Evolutionary conservation across 2,888 invertebrate species (phyloP).

Genomic region (Subacronicta megacephala): DNA sequence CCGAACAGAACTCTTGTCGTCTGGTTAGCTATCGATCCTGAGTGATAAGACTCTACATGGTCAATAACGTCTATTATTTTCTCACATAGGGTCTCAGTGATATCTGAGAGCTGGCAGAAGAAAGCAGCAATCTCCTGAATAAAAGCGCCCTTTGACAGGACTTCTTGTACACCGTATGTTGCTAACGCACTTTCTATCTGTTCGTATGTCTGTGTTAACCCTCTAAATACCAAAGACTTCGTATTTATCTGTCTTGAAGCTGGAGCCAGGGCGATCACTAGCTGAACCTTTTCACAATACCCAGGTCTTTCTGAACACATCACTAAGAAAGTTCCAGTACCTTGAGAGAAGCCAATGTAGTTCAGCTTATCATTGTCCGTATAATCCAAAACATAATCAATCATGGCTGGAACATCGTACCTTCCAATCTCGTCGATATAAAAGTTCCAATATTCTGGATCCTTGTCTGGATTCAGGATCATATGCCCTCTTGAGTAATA

Average conservation of each 20-base stretch:
- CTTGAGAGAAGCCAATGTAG: slow-evolving; percentile 54
- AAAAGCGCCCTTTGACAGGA: slow-evolving; percentile 68
- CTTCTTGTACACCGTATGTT: slow-evolving; percentile 63
- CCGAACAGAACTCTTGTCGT: slow-evolving; percentile 66
- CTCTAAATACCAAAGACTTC: slow-evolving; percentile 82
- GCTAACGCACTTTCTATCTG: slow-evolving; percentile 57
- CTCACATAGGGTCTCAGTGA: slow-evolving; percentile 64
- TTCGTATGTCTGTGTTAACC: slow-evolving; percentile 45
- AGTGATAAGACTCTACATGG: slow-evolving; percentile 61
- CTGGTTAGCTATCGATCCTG: slow-evolving; percentile 68
- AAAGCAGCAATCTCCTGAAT: slow-evolving; percentile 69
- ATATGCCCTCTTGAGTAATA: slow-evolving; percentile 87
- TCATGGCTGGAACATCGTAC: slow-evolving; percentile 92
- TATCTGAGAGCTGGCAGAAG: slow-evolving; percentile 66
- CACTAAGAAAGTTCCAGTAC: slow-evolving; percentile 81
- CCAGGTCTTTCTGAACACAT: slow-evolving; percentile 91
- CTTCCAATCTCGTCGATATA: slow-evolving; percentile 85
- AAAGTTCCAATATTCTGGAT: slow-evolving; percentile 64
- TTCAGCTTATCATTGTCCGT: slow-evolving; percentile 68
- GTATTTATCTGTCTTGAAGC: slow-evolving; percentile 86
- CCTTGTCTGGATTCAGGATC: slow-evolving; percentile 68
- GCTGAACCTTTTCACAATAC: slow-evolving; percentile 90
- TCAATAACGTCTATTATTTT: slow-evolving; percentile 61
- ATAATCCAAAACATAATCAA: slow-evolving; percentile 71
- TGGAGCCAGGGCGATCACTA: slow-evolving; percentile 91